Conservation (phyloP, 2,113 vertebrate genomes). For the Anguilla japonica region DNA sequence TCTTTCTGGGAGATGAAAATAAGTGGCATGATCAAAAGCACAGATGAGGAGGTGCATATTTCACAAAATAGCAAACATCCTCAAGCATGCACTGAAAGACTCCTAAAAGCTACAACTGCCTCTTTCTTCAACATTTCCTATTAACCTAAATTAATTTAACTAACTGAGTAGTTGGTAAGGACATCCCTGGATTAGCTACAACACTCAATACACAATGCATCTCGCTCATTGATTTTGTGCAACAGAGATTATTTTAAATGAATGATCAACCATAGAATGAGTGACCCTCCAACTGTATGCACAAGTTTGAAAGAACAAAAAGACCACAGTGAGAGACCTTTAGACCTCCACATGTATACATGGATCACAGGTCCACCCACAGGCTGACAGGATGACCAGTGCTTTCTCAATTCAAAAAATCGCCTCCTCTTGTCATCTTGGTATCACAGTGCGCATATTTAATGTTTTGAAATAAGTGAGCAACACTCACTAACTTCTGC, state of each 20-base stretch:
- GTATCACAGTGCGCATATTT: background rate
- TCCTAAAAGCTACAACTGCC: background rate
- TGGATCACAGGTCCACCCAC: conserved; percentile 20
- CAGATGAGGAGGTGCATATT: background rate
- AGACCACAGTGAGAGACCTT: background rate
- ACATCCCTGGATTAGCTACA: background rate
- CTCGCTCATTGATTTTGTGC: background rate
- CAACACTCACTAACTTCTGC: background rate
- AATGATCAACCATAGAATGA: conserved; percentile 16
- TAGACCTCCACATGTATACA: conserved; percentile 12
- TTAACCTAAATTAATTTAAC: background rate
- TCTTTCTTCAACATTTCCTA: background rate
- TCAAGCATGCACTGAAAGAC: background rate
- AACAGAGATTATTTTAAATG: background rate
- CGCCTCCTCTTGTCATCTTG: background rate
- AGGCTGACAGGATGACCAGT: conserved; percentile 17
- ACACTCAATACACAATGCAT: background rate
- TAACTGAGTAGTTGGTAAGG: background rate
- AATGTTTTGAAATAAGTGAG: background rate
- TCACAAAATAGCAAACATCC: background rate
- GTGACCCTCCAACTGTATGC: conserved; percentile 31
- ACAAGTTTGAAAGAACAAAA: background rate
- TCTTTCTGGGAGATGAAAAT: background rate
- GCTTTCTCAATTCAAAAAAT: background rate
- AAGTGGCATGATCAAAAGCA: background rate